A percentile compares a stretch with the other conserved stretches of the same genome.
Conservation (phyloP, 2,113 vertebrate species). For the Delphinus delphis region DNA sequence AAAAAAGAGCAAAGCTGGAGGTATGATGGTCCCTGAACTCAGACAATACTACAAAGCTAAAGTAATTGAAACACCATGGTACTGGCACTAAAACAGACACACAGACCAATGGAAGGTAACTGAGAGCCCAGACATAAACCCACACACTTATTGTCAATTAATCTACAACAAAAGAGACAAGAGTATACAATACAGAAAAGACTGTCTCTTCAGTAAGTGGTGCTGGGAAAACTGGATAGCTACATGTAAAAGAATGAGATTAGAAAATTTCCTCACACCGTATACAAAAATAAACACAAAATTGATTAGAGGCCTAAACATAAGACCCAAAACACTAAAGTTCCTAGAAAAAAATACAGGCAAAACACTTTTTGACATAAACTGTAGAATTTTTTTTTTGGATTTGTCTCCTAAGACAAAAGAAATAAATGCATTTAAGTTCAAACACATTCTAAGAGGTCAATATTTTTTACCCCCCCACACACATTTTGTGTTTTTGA, state of each 20-base stretch:
- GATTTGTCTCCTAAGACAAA: background rate
- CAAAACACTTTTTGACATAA: background rate
- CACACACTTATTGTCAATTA: background rate
- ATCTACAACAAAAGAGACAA: too few relatives aligned
- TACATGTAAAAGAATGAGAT: too few relatives aligned
- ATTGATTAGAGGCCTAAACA: too few relatives aligned
- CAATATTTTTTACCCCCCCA: background rate
- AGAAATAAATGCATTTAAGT: background rate
- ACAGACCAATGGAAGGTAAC: background rate
- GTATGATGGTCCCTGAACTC: background rate
- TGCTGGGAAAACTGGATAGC: too few relatives aligned
- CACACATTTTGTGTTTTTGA: too few relatives aligned
- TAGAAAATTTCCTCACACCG: too few relatives aligned
- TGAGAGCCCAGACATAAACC: background rate
- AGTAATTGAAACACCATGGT: background rate
- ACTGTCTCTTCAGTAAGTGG: too few relatives aligned
- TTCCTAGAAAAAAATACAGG: background rate
- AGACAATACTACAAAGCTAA: background rate
- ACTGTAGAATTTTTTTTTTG: background rate
- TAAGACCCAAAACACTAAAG: background rate
- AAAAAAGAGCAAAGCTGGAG: background rate
- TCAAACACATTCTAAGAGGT: background rate
- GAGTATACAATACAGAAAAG: too few relatives aligned
- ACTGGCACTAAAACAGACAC: background rate
- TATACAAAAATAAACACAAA: too few relatives aligned